Conservation (phyloP, 92 coral and sea anemone genomes). For the Palythoa grandiflora region DNA sequence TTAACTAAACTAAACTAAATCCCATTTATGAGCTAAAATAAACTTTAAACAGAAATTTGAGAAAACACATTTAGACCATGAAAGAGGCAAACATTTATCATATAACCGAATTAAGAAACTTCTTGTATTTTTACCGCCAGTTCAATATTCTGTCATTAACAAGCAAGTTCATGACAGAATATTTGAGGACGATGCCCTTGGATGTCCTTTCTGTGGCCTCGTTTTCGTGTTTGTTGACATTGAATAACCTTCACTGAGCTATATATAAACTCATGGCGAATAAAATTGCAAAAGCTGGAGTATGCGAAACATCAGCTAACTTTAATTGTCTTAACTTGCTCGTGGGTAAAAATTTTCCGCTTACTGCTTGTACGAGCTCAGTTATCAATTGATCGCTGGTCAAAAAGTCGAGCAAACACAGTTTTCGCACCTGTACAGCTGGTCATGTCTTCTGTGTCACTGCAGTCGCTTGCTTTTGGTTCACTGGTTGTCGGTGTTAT, state of each 20-base stretch:
- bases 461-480: neutral
- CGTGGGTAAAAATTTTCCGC: neutral
- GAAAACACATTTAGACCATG: too few relatives aligned
- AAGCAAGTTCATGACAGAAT: too few relatives aligned
- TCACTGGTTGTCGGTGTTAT: neutral
- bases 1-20: too few relatives aligned
- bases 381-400: neutral
- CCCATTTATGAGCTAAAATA: too few relatives aligned
- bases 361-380: neutral
- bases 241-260: conserved; percentile 1
- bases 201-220: neutral
- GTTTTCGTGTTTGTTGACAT: conserved; percentile 11
- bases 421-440: neutral
- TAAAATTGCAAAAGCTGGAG: neutral
- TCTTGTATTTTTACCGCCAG: too few relatives aligned
- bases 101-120: too few relatives aligned
- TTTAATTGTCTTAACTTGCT: too few relatives aligned
- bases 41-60: too few relatives aligned
- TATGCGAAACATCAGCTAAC: neutral
- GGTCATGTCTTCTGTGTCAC: too few relatives aligned
- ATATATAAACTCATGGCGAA: neutral
- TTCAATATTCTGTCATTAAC: too few relatives aligned
- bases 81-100: too few relatives aligned
- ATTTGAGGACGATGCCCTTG: neutral
- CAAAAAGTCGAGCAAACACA: neutral